Conservation (phyloP, 2,888 invertebrate genomes). For the Pachydiplax longipennis region DNA sequence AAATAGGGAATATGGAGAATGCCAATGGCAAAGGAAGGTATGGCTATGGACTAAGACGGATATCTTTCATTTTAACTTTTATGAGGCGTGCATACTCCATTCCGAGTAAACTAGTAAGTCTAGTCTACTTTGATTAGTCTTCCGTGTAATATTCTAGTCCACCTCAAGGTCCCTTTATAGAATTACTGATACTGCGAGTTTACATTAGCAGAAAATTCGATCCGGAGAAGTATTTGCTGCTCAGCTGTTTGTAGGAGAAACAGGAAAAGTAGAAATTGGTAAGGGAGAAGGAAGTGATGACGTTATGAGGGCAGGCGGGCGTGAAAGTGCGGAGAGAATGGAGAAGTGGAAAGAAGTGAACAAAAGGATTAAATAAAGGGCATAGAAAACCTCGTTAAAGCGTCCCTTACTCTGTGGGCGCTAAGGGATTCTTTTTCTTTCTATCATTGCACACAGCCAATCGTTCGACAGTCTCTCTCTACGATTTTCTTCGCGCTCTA, state of each 20-base stretch:
- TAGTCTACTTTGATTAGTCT: neutral
- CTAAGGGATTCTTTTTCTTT: neutral
- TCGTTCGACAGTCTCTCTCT: neutral
- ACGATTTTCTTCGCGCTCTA: neutral
- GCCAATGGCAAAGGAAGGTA: too few relatives aligned
- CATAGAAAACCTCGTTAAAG: neutral
- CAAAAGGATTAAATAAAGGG: neutral
- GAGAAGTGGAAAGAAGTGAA: neutral
- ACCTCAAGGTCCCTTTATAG: neutral
- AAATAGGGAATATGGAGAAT: too few relatives aligned
- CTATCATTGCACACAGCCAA: neutral
- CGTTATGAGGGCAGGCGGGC: neutral
- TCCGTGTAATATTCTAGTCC: slow-evolving; percentile 13
- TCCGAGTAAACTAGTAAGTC: too few relatives aligned
- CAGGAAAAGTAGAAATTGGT: neutral
- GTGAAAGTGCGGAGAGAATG: neutral
- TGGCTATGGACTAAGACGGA: too few relatives aligned
- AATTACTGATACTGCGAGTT: neutral
- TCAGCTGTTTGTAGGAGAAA: neutral
- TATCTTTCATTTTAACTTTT: too few relatives aligned
- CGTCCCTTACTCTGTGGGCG: neutral
- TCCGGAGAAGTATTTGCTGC: neutral
- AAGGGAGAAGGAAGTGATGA: neutral
- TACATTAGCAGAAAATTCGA: neutral
- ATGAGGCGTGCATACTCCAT: too few relatives aligned